Conservation (phyloP, 2,797 vertebrate species). For the Acestrorhynchus altus region DNA sequence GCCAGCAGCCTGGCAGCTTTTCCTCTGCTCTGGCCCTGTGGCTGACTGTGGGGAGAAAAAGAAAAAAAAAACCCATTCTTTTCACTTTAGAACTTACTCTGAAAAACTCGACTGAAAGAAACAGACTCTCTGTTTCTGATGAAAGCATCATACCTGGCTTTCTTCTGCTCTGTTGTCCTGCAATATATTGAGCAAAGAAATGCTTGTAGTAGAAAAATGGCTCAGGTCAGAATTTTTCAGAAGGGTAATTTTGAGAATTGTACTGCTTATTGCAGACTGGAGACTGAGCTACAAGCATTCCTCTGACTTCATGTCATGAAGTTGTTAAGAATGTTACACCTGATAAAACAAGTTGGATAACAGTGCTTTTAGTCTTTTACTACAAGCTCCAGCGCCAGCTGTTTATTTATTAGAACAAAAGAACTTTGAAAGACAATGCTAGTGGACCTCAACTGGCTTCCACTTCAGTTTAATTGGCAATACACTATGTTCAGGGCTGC, state of each 20-base stretch:
- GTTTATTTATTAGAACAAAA: slow-evolving; percentile 17
- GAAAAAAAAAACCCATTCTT: slow-evolving; percentile 23
- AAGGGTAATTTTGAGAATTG: slow-evolving; percentile 19
- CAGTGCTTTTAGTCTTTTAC: neutral
- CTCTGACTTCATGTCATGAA: neutral
- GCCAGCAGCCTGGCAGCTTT: slow-evolving; percentile 20
- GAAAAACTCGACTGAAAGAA: slow-evolving; percentile 1
- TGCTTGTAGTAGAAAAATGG: neutral
- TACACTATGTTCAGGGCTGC: neutral
- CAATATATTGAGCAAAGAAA: slow-evolving; percentile 3
- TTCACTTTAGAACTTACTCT: slow-evolving; percentile 27
- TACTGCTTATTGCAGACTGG: neutral
- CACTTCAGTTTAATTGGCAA: slow-evolving; percentile 1
- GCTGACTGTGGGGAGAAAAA: neutral
- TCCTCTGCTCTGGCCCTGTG: slow-evolving; percentile 3
- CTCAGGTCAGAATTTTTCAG: neutral
- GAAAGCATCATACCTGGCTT: slow-evolving; percentile 4
- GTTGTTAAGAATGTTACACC: neutral
- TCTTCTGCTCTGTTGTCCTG: neutral
- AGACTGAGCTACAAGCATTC: neutral
- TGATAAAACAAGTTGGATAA: neutral
- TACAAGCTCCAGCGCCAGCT: neutral
- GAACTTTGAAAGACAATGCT: neutral
- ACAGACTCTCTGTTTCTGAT: slow-evolving; percentile 7
- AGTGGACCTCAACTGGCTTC: neutral